A percentile compares a stretch with the other conserved stretches of the same genome.
Evolutionary conservation across 2,888 invertebrate species (phyloP).

Genomic region (Lissocephala sabroskyi): DNA sequence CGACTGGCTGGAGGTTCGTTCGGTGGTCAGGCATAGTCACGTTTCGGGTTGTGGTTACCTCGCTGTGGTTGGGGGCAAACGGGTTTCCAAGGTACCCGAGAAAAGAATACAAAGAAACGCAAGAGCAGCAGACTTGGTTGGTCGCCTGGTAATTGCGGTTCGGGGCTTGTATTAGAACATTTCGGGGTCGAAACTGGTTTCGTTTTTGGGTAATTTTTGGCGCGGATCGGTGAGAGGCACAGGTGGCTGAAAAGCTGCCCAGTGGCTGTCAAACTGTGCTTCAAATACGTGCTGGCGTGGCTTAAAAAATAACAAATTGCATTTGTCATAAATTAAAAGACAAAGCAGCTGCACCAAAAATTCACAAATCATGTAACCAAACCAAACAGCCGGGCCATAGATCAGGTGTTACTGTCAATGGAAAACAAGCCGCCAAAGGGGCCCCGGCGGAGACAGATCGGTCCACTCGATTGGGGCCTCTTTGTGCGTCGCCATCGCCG

Average conservation of each 20-base stretch:
- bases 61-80: too few relatives aligned
- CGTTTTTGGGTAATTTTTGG: slow-evolving; percentile 5
- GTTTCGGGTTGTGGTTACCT: not conserved
- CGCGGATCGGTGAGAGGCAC: not conserved
- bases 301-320: slow-evolving; percentile 56
- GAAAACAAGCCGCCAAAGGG: slow-evolving; percentile 37
- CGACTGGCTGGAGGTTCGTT: not conserved
- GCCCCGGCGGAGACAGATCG: slow-evolving; percentile 12
- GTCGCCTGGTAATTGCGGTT: too few relatives aligned
- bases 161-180: too few relatives aligned
- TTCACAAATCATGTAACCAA: slow-evolving; percentile 18
- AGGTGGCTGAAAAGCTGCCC: not conserved
- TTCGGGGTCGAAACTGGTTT: not conserved
- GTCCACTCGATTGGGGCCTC: slow-evolving; percentile 15
- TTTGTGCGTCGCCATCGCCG: slow-evolving; percentile 26
- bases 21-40: not conserved
- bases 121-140: not conserved
- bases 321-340: slow-evolving; percentile 36
- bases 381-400: slow-evolving; percentile 23
- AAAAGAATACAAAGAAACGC: too few relatives aligned
- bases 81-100: too few relatives aligned
- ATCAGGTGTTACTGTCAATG: slow-evolving; percentile 50
- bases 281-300: slow-evolving; percentile 46
- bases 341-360: slow-evolving; percentile 1
- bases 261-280: not conserved